Conservation (phyloP, 2,888 invertebrate genomes). For the Plemyria rubiginata region DNA sequence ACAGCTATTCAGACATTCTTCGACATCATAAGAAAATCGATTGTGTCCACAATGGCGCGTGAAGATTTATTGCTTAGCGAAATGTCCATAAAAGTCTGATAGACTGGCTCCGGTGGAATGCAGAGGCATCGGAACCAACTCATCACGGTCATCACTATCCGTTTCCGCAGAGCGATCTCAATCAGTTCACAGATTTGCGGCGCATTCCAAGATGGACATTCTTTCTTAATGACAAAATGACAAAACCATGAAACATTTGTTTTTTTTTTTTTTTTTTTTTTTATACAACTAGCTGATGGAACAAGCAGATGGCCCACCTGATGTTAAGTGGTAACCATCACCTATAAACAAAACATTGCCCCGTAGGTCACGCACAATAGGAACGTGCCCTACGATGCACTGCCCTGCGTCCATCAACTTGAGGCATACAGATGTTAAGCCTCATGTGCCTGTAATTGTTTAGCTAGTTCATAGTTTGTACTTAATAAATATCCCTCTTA, state of each 20-base stretch:
- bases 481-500: not conserved
- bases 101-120: constrained; percentile 46
- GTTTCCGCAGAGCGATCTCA: constrained; percentile 23
- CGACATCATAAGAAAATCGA: constrained; percentile 41
- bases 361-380: no score
- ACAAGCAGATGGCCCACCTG: no score
- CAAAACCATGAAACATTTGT: constrained; percentile 19
- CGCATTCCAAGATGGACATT: constrained; percentile 49
- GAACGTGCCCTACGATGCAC: no score
- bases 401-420: no score
- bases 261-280: no score
- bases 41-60: constrained; percentile 34
- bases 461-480: not conserved
- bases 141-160: constrained; percentile 37
- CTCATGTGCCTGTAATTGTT: no score
- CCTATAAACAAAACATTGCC: no score
- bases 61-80: constrained; percentile 43
- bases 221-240: constrained; percentile 43
- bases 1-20: constrained; percentile 43
- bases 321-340: no score
- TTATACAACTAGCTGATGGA: no score
- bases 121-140: constrained; percentile 39
- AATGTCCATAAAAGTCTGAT: constrained; percentile 53
- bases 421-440: no score
- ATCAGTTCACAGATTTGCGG: constrained; percentile 45